Conservation (phyloP, 2,797 vertebrate genomes). For the Moxostoma hubbsi region DNA sequence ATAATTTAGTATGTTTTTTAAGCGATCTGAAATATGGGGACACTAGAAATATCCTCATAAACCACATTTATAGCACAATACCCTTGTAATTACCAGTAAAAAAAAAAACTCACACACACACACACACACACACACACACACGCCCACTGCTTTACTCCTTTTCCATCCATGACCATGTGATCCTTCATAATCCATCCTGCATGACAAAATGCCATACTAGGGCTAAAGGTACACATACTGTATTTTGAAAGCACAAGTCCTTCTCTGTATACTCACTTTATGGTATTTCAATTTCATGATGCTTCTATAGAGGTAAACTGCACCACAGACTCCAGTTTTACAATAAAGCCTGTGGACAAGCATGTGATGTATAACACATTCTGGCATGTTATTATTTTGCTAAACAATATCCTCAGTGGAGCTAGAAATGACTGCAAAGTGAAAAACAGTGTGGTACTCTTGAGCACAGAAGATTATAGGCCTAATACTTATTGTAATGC, state of each 20-base stretch:
- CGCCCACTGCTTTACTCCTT: constrained; percentile 6
- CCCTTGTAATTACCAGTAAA: no score
- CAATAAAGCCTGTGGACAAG: constrained; percentile 27
- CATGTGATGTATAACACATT: constrained; percentile 30
- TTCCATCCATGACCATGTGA: not conserved
- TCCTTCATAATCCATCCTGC: not conserved
- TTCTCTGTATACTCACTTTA: constrained; percentile 22
- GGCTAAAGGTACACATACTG: not conserved
- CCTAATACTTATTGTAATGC: constrained; percentile 22
- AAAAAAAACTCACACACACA: no score
- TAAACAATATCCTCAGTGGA: constrained; percentile 31
- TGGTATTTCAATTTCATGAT: constrained; percentile 2
- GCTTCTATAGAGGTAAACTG: constrained; percentile 35
- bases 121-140: not conserved
- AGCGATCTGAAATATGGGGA: no score
- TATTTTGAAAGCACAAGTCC: not conserved
- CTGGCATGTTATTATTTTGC: constrained; percentile 33
- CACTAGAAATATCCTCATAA: no score
- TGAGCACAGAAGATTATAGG: constrained; percentile 23
- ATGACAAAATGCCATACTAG: not conserved
- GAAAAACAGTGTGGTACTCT: constrained; percentile 24
- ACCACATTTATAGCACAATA: no score
- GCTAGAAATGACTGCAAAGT: constrained; percentile 25
- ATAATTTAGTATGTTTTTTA: no score
- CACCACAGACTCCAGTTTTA: not conserved